These are phyloP conservation scores for Trypoxylon attenuatum DNA, from an alignment of 2,888 invertebrate species.

Conservation along the genomic window DNA sequence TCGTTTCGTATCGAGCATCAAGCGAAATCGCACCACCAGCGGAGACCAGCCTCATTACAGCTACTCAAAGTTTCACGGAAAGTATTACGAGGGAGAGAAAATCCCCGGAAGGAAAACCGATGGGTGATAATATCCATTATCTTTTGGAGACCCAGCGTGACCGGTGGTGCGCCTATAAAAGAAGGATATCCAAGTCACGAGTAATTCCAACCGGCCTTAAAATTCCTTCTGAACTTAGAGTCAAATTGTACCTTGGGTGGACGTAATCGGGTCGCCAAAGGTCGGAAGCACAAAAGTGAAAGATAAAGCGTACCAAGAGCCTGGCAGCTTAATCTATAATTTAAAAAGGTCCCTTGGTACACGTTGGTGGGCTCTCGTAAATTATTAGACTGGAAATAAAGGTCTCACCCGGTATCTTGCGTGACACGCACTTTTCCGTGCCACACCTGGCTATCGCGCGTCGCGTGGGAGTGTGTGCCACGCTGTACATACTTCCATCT, in stretches of 20 bases:
- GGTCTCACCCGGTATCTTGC: slow-evolving; percentile 39
- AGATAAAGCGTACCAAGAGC: slow-evolving; percentile 44
- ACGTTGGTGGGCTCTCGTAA: slow-evolving; percentile 19
- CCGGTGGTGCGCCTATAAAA: not conserved
- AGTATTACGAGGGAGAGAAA: not conserved
- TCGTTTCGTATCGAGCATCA: no score
- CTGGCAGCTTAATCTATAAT: slow-evolving; percentile 42
- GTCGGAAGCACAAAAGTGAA: slow-evolving; percentile 28
- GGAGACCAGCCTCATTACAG: not conserved
- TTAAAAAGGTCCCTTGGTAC: slow-evolving; percentile 29
- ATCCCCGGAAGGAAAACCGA: not conserved
- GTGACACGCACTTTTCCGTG: slow-evolving; percentile 56
- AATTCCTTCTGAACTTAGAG: slow-evolving; percentile 13
- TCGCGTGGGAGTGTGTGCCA: slow-evolving; percentile 11
- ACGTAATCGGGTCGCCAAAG: slow-evolving; percentile 21
- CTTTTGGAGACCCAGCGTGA: no score
- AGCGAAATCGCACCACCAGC: no score
- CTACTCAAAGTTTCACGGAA: not conserved
- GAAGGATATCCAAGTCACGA: not conserved
- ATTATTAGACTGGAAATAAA: slow-evolving; percentile 49
- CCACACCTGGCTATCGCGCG: slow-evolving; percentile 45
- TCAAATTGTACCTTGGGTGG: slow-evolving; percentile 6
- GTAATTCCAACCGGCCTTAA: not conserved
- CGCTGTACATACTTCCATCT: no score
- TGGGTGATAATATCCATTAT: not conserved